Evolutionary conservation across 2,797 vertebrate species (phyloP).

Genomic region (Triplophysa yarkandensis): DNA sequence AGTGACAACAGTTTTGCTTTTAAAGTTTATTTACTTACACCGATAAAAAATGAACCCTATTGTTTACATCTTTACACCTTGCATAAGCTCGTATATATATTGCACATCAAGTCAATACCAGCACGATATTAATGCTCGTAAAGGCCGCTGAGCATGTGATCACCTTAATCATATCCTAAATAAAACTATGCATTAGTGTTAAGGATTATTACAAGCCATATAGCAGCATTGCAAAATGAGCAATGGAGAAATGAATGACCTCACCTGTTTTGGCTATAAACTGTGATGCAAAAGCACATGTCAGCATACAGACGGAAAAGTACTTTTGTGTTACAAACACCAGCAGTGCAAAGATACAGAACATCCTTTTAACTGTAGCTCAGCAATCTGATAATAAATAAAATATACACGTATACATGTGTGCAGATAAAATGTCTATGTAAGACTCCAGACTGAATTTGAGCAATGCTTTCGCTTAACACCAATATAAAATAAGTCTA

Average conservation of each 20-base stretch:
- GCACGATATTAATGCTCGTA: constrained; percentile 25
- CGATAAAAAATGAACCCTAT: constrained; percentile 39
- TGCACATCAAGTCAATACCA: constrained; percentile 21
- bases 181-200: not conserved
- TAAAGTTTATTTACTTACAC: constrained; percentile 53
- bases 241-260: constrained; percentile 26
- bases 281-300: constrained; percentile 20
- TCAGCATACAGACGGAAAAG: constrained; percentile 36
- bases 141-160: constrained; percentile 22
- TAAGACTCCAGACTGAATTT: not conserved
- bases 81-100: constrained; percentile 38
- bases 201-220: constrained; percentile 35
- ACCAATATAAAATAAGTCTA: constrained; percentile 9
- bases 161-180: not conserved
- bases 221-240: constrained; percentile 50
- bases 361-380: not conserved
- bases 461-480: constrained; percentile 3
- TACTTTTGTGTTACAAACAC: constrained; percentile 14
- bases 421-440: not conserved
- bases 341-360: constrained; percentile 28
- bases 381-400: constrained; percentile 8
- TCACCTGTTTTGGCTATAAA: constrained; percentile 20
- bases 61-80: constrained; percentile 40
- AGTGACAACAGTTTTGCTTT: not conserved
- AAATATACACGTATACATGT: not conserved